Base-by-base conservation (phyloP, 1,140 invertebrate species). In the Drosophila kikkawai region DNA sequence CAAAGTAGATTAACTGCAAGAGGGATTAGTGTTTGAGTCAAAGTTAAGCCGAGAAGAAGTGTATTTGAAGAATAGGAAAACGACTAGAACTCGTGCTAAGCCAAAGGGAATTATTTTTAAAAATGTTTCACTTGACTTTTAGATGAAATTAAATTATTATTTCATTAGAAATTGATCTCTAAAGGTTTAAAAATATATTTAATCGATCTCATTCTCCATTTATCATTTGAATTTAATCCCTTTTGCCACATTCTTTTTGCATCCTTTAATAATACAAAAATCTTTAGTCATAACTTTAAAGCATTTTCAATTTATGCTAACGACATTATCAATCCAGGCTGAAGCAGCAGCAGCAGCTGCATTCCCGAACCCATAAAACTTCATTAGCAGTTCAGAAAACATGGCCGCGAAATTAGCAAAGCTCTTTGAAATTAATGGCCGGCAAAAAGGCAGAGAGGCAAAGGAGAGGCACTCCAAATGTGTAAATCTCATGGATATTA, bases 401-500 rank as follows among this genome's bases (percentile, higher is more conserved):
- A 58, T 74, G 55, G 48, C 57, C 75, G 73, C 63, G 47, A 67
- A 85, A 86, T 86, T 86, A 81, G 82, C 82, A 81, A 84, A 84
- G 64, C 85, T 84, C 78, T 88, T 77, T 22, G 51, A 73, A 75
- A 84, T 84, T 88, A 88, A 88, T 88, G 84, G 64, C 58, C 53
- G 55, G 77, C 73, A 71, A 64, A 73, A 66, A 61, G 47, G 44
- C 29, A 39, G 44, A 12, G 5, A 29, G 4, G 26, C 26, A 29
- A 0, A 1, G 26, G n/a, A 15, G 39, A 41, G 19, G 55, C 48
- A 55, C 75, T 61, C 48, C 50, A 67, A 63, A 75, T 79, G 82
- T 86, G 82, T 86, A 87, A 87, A 78, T 80, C 85, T 79, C 74
- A 80, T 80, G 86, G 84, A 88, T 87, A 87, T 87, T 88, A 90